phyloP scores from a whole-genome alignment of 2,888 invertebrate species.

The Marronus borbonicus region DNA sequence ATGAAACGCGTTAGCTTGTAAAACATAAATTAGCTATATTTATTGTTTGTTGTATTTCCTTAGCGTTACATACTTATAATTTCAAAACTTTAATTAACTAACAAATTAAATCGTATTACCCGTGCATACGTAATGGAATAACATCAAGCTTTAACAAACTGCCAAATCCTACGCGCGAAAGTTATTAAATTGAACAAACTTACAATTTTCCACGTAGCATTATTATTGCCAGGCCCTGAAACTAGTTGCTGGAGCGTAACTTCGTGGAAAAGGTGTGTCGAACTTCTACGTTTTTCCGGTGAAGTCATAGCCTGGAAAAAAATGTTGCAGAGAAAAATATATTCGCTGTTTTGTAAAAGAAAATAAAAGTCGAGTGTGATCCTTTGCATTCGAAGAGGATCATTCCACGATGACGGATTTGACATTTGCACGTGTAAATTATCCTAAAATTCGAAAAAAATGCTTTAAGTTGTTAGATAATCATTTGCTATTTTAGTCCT shows the following conservation, averaged over 20 bases:
- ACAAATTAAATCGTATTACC: constrained; percentile 13
- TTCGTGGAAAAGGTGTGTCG: constrained; percentile 78
- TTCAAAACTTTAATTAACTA: constrained; percentile 7
- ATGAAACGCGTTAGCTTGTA: no score
- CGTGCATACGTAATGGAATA: constrained; percentile 1
- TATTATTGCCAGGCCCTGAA: constrained; percentile 68
- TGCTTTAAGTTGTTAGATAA: no score
- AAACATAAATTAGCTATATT: no score
- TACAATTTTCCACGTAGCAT: constrained; percentile 72
- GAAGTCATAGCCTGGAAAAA: constrained; percentile 76
- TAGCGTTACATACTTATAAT: neutral
- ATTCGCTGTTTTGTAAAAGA: neutral
- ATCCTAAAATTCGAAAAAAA: no score
- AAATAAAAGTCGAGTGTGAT: neutral
- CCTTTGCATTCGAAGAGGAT: no score
- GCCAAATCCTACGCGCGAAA: neutral
- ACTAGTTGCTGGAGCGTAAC: constrained; percentile 74
- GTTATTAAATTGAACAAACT: constrained; percentile 48
- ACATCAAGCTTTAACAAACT: neutral
- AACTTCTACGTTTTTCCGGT: constrained; percentile 76
- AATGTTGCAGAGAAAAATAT: constrained; percentile 53
- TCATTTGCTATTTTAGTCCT: no score
- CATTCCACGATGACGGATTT: no score
- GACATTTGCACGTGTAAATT: no score
- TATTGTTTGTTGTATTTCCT: neutral